These are phyloP conservation scores for Harpagoxenus sublaevis DNA, from an alignment of 2,888 invertebrate species.

Conservation along the genomic window DNA sequence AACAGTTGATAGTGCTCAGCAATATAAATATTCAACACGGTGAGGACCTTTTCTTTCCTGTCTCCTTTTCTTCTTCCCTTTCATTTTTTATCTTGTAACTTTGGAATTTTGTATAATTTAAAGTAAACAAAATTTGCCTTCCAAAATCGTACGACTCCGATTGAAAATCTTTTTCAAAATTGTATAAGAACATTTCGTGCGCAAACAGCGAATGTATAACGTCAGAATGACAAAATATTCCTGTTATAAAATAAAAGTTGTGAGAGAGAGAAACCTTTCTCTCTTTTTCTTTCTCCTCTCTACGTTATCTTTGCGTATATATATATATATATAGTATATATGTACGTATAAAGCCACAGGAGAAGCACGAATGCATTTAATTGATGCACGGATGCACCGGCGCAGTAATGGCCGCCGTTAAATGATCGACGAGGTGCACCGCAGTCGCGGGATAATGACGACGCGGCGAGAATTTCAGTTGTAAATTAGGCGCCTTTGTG, in stretches of 20 bases:
- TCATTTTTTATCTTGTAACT: neutral
- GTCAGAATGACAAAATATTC: neutral
- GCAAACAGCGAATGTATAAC: neutral
- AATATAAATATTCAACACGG: neutral
- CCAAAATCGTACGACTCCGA: neutral
- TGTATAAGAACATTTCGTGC: neutral
- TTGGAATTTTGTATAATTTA: neutral
- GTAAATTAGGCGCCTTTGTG: constrained; percentile 48
- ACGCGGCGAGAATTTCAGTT: constrained; percentile 37
- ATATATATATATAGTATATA: neutral
- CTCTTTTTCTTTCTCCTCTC: constrained; percentile 56
- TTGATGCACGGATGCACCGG: constrained; percentile 77
- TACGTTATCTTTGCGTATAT: constrained; percentile 30
- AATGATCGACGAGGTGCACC: constrained; percentile 68
- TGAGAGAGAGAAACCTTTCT: constrained; percentile 76
- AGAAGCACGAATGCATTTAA: constrained; percentile 67
- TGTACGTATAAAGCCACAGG: constrained; percentile 4
- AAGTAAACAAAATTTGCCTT: neutral
- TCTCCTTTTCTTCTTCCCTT: neutral
- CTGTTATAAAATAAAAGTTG: neutral
- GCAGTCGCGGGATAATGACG: constrained; percentile 54
- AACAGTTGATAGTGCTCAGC: neutral
- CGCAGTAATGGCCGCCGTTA: constrained; percentile 72
- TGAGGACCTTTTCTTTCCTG: neutral
- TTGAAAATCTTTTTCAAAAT: neutral